Evolutionary conservation across 2,797 vertebrate genomes (phyloP).

Genomic region (Micromesistius poutassou): DNA sequence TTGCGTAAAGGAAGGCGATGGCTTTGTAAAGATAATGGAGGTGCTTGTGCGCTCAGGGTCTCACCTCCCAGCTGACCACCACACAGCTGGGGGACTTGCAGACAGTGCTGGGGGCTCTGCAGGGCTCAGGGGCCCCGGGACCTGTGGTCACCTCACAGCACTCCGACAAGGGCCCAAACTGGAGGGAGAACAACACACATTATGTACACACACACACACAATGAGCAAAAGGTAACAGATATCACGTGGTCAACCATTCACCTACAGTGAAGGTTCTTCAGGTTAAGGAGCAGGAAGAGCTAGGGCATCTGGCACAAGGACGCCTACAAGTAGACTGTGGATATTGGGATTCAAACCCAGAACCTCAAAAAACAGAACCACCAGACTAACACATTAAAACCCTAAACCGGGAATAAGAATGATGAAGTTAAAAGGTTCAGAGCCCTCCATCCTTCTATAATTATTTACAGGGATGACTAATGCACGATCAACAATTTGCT

Average conservation of each 20-base stretch:
- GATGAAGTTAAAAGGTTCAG: not conserved
- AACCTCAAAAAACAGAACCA: not conserved
- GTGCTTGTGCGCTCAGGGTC: conserved; percentile 7
- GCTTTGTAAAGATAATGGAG: not conserved
- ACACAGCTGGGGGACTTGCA: conserved; percentile 91
- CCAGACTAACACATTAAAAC: not conserved
- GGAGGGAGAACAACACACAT: conserved; percentile 13
- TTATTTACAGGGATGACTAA: no score
- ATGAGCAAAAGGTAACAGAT: not conserved
- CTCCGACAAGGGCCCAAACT: conserved; percentile 92
- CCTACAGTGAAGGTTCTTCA: no score
- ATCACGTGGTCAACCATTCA: no score
- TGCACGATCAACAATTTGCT: not conserved
- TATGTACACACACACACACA: not conserved
- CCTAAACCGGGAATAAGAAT: not conserved
- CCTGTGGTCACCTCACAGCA: conserved; percentile 87
- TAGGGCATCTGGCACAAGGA: no score
- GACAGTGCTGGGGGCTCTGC: conserved; percentile 79
- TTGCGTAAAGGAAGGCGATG: not conserved
- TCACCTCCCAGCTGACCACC: conserved; percentile 93
- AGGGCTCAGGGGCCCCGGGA: conserved; percentile 91
- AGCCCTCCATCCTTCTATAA: not conserved
- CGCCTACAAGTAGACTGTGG: not conserved
- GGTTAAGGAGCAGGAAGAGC: no score
- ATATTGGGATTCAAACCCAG: not conserved